These are phyloP conservation scores for Drosophila ambigua DNA, from an alignment of 1,140 invertebrate species.

Conservation along the genomic window DNA sequence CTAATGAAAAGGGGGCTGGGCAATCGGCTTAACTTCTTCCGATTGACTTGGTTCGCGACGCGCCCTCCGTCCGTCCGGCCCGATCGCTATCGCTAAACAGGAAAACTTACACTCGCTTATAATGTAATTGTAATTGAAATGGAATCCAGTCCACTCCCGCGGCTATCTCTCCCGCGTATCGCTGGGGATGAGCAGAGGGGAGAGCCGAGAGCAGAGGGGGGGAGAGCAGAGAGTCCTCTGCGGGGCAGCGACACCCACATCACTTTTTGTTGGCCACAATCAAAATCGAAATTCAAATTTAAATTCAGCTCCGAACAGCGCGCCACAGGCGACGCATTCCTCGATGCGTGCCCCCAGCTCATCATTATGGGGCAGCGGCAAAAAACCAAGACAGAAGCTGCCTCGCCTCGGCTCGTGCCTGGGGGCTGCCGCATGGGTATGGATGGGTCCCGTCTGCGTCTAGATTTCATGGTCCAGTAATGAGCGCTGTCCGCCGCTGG, in stretches of 20 bases:
- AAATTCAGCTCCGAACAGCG: conserved; percentile 24
- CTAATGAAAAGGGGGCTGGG: conserved; percentile 40
- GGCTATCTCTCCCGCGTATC: neutral
- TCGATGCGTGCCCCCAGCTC: conserved; percentile 36
- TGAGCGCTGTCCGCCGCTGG: conserved; percentile 32
- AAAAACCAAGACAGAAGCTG: conserved; percentile 39
- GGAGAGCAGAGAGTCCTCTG: neutral
- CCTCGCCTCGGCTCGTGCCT: conserved; percentile 54
- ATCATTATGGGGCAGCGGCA: conserved; percentile 9
- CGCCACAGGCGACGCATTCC: conserved; percentile 34
- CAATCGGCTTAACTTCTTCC: conserved; percentile 78
- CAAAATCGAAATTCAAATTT: neutral
- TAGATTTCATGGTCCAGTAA: conserved; percentile 80
- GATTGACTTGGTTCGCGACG: conserved; percentile 57
- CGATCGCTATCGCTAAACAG: conserved; percentile 43
- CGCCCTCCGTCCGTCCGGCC: conserved; percentile 9
- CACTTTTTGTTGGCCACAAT: conserved; percentile 46
- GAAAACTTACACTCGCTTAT: conserved; percentile 63
- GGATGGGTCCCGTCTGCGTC: conserved; percentile 56
- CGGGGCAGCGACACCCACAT: conserved; percentile 40
- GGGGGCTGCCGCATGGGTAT: conserved; percentile 20
- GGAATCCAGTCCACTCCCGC: conserved; percentile 22
- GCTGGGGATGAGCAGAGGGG: neutral
- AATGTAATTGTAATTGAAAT: conserved; percentile 33
- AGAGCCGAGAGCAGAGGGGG: neutral